Conservation (phyloP, 2,113 vertebrate species). For the Ammodytes dubius region DNA sequence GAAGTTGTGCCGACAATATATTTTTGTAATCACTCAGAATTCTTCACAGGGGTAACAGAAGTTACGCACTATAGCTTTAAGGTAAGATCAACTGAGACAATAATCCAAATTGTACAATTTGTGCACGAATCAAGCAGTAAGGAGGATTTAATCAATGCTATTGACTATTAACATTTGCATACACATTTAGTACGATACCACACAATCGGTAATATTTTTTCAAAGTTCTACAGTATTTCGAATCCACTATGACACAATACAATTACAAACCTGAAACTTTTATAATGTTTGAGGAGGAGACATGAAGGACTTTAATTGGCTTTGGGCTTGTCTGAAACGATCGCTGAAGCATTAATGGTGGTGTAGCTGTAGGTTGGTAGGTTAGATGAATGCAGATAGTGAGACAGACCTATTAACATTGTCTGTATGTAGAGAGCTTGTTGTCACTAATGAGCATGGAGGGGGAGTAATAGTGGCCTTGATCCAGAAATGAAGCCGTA, state of each 20-base stretch:
- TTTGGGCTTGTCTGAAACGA: background rate
- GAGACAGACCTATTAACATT: constrained; percentile 5
- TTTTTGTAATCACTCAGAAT: no score
- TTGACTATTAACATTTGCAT: constrained; percentile 3
- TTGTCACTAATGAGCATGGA: constrained; percentile 58
- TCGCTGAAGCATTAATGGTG: background rate
- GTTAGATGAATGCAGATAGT: constrained; percentile 16
- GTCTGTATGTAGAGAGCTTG: constrained; percentile 10
- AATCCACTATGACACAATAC: background rate
- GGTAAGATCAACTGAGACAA: background rate
- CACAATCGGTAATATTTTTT: background rate
- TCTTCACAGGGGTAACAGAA: no score
- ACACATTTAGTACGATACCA: background rate
- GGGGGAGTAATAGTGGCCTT: constrained; percentile 28
- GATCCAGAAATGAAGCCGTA: constrained; percentile 20
- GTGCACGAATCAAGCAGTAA: background rate
- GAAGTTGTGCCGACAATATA: no score
- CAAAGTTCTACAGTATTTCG: background rate
- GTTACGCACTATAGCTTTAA: no score
- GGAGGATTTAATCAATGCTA: background rate
- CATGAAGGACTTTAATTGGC: constrained; percentile 16
- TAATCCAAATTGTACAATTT: background rate
- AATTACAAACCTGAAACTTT: constrained; percentile 1
- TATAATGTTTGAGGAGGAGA: background rate
- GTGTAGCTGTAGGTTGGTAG: background rate